Conservation (phyloP, 2,888 invertebrate genomes). For the Poecilobothrus nobilitatus region DNA sequence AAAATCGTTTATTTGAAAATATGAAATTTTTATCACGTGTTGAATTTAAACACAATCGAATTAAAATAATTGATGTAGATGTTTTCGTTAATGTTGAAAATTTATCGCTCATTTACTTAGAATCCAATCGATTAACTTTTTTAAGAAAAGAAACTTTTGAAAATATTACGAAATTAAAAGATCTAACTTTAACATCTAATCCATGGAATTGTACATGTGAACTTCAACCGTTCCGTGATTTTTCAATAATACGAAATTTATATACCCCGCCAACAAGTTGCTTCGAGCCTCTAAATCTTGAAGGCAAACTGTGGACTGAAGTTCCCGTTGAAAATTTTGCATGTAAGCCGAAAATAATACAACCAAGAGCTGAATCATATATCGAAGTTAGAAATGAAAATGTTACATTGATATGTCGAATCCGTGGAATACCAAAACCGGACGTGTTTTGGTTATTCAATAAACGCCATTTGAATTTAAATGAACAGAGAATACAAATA, state of each 20-base stretch:
- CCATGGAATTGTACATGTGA: slow-evolving; percentile 86
- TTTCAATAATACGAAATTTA: slow-evolving; percentile 62
- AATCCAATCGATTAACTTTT: slow-evolving; percentile 63
- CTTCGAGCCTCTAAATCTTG: slow-evolving; percentile 58
- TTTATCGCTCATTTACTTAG: slow-evolving; percentile 59
- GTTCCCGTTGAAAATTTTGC: slow-evolving; percentile 66
- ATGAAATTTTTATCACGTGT: slow-evolving; percentile 66
- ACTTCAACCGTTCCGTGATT: slow-evolving; percentile 68
- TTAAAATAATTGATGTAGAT: slow-evolving; percentile 59
- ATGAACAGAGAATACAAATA: slow-evolving; percentile 34
- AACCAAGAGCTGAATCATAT: slow-evolving; percentile 47
- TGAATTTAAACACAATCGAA: slow-evolving; percentile 65
- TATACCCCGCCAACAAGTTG: slow-evolving; percentile 69
- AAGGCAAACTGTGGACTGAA: slow-evolving; percentile 65
- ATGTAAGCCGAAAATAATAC: slow-evolving; percentile 66
- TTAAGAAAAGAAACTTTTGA: slow-evolving; percentile 58
- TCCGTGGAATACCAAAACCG: slow-evolving; percentile 57
- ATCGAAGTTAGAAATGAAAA: slow-evolving; percentile 57
- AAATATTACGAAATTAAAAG: slow-evolving; percentile 57
- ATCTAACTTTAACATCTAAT: slow-evolving; percentile 68
- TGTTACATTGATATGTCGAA: slow-evolving; percentile 63
- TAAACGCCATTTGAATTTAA: slow-evolving; percentile 34
- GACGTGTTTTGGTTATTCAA: slow-evolving; percentile 58
- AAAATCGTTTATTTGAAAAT: slow-evolving; percentile 67
- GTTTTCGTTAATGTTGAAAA: slow-evolving; percentile 63